These are phyloP conservation scores for Drosophila paramelanica DNA, from an alignment of 2,888 invertebrate genomes.

Conservation along the genomic window DNA sequence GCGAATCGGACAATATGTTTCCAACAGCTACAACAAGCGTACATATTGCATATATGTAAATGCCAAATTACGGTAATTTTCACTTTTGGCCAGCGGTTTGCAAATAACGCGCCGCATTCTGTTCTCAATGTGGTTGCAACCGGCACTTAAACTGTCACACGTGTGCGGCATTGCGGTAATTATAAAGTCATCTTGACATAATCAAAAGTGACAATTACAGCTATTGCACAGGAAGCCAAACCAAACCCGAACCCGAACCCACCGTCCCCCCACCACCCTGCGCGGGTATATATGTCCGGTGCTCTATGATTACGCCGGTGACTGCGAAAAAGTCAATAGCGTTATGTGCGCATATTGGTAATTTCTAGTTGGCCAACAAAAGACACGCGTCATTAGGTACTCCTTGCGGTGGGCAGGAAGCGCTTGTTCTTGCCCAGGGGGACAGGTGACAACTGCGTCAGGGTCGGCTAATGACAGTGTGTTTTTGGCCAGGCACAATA, in stretches of 20 bases:
- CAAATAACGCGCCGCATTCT: conserved; percentile 62
- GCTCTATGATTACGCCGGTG: conserved; percentile 57
- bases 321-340: conserved; percentile 63
- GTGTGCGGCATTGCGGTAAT: conserved; percentile 73
- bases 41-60: conserved; percentile 6
- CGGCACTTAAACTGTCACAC: conserved; percentile 80
- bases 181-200: conserved; percentile 83
- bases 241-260: conserved; percentile 2
- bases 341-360: conserved; percentile 46
- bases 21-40: neutral
- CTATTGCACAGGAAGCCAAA: conserved; percentile 70
- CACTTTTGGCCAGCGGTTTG: conserved; percentile 65
- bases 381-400: conserved; percentile 77
- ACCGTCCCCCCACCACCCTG: neutral
- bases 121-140: conserved; percentile 58
- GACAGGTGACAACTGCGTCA: conserved; percentile 34
- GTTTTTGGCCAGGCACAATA: neutral
- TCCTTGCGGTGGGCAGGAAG: conserved; percentile 27
- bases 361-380: conserved; percentile 46
- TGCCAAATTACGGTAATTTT: conserved; percentile 74
- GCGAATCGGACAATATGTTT: conserved; percentile 50
- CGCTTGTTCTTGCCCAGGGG: neutral
- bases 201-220: conserved; percentile 83
- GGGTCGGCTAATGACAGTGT: conserved; percentile 36
- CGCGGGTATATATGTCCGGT: conserved; percentile 3